Base-by-base conservation (phyloP, 2,888 invertebrate species). In the Miltochrista miniata region DNA sequence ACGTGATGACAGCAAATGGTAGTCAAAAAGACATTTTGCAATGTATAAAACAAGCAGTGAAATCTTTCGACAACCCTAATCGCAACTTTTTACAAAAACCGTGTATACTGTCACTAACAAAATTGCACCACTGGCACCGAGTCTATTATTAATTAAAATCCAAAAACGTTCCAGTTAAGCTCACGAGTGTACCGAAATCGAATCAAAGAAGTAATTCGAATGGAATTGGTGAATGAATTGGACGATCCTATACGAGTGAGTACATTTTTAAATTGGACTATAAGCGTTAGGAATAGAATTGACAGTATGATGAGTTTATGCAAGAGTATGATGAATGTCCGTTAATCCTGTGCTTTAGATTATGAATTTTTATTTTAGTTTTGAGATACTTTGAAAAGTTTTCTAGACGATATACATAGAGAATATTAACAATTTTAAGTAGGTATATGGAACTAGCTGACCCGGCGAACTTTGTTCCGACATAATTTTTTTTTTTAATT, bases 131-230 rank as follows among this genome's bases (percentile, higher is more conserved):
- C 61, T 48, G 58, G 66, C 63, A 63, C 60, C 57, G 66, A 73
- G 70, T 82, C 81, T 82, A 81, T 85, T 85, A 86, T 86, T 88
- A 87, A 87, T 87, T 87, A 83, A 87, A 87, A 85, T 76, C 79
- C 79, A 74, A 83, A 85, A 84, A 76, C 74, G 78, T 71, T 72
- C 65, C 72, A 71, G 81, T 81, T 82, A 81, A 84, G 74, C 82
- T 75, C 62, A 72, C 68, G 74, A 80, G 74, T 76, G 77, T 69
- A 74, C 72, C 74, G 63, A 74, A 83, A 85, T 82, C 74, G 82
- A 85, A 85, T 87, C 82, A 87, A 87, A 86, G 81, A 81, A 82
- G 73, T 79, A 76, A 85, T 81, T 86, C 83, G 77, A 77, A 81
- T 79, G 85, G 82, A 86, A 85, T 78, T 70, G 71, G 51, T 58